These are phyloP conservation scores for Apis mellifera DNA, from an alignment of 1,140 invertebrate species.

Conservation along the genomic window Amel_HAv3.1 CM009931.2:19668501-19669000, in stretches of 20 bases:
- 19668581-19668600: conserved; percentile 29
- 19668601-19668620: background rate
- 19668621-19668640: background rate
- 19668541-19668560: conserved; percentile 57
- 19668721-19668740: conserved; percentile 68
- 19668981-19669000: background rate
- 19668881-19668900: background rate
- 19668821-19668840: no score
- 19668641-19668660: conserved; percentile 22
- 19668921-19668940: background rate
- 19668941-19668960: background rate
- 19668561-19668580: conserved; percentile 51
- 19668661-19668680: conserved; percentile 65
- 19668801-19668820: no score
- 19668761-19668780: conserved; percentile 27
- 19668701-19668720: conserved; percentile 66
- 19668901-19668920: background rate
- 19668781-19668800: background rate
- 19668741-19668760: conserved; percentile 68
- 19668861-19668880: conserved; percentile 26
- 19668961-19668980: background rate
- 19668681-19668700: conserved; percentile 69
- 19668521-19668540: conserved; percentile 39
- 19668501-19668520: conserved; percentile 47
- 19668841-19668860: background rate